Conservation (phyloP, 2,888 invertebrate genomes). For the Tolmerus cingulatus region DNA sequence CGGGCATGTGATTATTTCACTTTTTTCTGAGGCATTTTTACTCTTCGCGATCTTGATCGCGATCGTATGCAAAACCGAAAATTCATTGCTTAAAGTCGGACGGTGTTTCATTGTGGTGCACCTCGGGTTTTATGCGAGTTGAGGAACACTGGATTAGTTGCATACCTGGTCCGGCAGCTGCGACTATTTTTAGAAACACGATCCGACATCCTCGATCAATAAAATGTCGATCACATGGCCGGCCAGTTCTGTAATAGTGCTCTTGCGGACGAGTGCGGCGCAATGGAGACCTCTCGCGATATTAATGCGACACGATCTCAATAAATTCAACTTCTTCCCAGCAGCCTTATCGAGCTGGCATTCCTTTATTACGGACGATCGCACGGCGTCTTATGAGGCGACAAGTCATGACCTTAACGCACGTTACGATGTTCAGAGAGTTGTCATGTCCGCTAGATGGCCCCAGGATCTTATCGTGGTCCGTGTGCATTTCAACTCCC, state of each 20-base stretch:
- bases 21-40: neutral
- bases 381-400: neutral
- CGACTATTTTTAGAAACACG: constrained; percentile 23
- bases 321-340: constrained; percentile 24
- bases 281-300: constrained; percentile 7
- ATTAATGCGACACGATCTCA: constrained; percentile 31
- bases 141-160: constrained; percentile 11
- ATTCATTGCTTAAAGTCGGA: neutral
- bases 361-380: constrained; percentile 17
- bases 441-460: constrained; percentile 12
- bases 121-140: neutral
- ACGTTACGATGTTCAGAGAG: constrained; percentile 17
- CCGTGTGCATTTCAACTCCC: constrained; percentile 7
- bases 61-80: constrained; percentile 22
- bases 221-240: constrained; percentile 31
- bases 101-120: neutral
- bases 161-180: neutral
- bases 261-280: neutral
- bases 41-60: neutral
- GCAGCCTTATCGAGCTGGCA: neutral
- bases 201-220: constrained; percentile 27
- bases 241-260: neutral
- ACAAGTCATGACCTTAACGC: constrained; percentile 33
- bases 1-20: neutral
- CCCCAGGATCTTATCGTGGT: constrained; percentile 10